Evolutionary conservation across 2,797 vertebrate genomes (phyloP).

Genomic region (Phoeniculus purpureus): DNA sequence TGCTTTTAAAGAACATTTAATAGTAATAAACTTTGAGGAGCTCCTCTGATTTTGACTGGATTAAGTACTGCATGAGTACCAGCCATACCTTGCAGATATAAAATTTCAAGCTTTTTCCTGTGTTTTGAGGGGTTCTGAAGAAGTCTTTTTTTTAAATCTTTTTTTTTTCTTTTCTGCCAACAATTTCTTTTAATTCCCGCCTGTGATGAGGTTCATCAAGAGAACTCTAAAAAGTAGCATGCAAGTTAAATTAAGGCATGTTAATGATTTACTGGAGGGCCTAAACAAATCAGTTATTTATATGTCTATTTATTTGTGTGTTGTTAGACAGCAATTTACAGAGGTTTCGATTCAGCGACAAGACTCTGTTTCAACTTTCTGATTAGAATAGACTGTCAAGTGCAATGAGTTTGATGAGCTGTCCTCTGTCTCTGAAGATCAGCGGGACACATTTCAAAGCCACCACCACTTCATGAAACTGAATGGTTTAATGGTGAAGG

Average conservation of each 20-base stretch:
- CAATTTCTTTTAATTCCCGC: not conserved
- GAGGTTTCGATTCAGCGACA: not conserved
- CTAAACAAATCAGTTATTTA: conserved; percentile 29
- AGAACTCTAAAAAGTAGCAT: not conserved
- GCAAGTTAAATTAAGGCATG: conserved; percentile 41
- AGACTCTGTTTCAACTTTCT: conserved; percentile 23
- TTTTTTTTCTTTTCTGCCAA: not conserved
- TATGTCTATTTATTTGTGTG: not conserved
- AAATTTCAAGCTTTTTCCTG: conserved; percentile 13
- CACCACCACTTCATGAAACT: not conserved
- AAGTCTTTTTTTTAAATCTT: not conserved
- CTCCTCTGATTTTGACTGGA: conserved; percentile 20
- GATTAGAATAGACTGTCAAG: conserved; percentile 15
- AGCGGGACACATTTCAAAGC: not conserved
- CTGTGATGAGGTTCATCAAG: conserved; percentile 5
- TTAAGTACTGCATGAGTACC: not conserved
- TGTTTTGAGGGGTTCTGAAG: not conserved
- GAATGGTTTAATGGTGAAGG: not conserved
- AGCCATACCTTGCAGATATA: not conserved
- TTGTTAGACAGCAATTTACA: not conserved
- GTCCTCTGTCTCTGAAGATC: conserved; percentile 12
- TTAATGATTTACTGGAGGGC: not conserved
- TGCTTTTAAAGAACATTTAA: conserved; percentile 39
- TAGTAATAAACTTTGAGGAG: conserved; percentile 40
- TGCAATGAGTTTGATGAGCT: conserved; percentile 31